Conservation (phyloP, 2,888 invertebrate species). For the Trichogramma evanescens region DNA sequence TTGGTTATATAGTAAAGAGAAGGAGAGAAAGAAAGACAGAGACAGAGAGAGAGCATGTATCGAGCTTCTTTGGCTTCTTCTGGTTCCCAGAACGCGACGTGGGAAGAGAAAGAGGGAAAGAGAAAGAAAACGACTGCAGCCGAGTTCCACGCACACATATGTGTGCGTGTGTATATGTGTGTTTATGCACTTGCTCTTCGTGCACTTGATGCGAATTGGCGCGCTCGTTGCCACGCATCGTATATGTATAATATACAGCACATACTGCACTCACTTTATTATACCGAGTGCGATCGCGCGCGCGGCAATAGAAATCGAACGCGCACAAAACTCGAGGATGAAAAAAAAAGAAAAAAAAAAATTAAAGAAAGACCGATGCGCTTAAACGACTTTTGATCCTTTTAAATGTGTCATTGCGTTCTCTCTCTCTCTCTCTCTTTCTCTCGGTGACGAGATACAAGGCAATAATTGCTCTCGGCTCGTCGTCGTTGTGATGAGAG, state of each 20-base stretch:
- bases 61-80: slow-evolving; percentile 20
- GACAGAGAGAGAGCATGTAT: not conserved
- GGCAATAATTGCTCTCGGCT: no score
- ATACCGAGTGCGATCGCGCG: slow-evolving; percentile 3
- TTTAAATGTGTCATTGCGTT: no score
- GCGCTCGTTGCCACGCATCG: not conserved
- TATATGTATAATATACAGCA: not conserved
- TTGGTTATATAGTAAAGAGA: no score
- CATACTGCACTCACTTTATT: no score
- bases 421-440: no score
- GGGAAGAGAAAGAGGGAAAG: slow-evolving; percentile 35
- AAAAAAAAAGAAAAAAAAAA: not conserved
- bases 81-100: slow-evolving; percentile 37
- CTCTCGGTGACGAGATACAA: no score
- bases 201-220: not conserved
- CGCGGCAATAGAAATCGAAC: slow-evolving; percentile 4
- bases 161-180: slow-evolving; percentile 9
- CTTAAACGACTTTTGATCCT: no score
- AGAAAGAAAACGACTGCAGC: slow-evolving; percentile 8
- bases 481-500: no score
- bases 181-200: no score
- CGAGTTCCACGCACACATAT: slow-evolving; percentile 22
- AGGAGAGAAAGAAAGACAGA: not conserved
- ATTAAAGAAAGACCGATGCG: no score
- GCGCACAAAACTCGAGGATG: not conserved